Conservation (phyloP, 1,140 invertebrate species). For the Drosophila orosa region DNA sequence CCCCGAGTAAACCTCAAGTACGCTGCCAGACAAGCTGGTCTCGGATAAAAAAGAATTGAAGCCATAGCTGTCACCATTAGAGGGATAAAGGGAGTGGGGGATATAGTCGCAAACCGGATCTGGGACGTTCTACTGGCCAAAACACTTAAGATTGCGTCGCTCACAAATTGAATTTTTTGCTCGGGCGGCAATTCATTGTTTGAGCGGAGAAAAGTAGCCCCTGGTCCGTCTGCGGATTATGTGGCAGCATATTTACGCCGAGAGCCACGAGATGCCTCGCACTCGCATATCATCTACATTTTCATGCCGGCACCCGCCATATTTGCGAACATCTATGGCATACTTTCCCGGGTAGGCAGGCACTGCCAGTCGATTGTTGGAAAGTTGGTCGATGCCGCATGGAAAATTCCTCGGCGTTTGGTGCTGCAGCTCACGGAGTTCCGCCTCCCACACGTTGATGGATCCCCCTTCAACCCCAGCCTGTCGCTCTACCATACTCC, state of each 20-base stretch:
- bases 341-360: conserved; percentile 36
- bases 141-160: conserved; percentile 30
- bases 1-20: conserved; percentile 38
- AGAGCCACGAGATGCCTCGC: conserved; percentile 60
- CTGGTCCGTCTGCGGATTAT: conserved; percentile 50
- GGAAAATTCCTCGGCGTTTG: conserved; percentile 49
- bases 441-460: conserved; percentile 33
- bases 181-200: conserved; percentile 21
- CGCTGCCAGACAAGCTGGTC: conserved; percentile 19
- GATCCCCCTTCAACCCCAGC: conserved; percentile 19
- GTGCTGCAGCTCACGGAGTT: conserved; percentile 2
- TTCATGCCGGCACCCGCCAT: conserved; percentile 47
- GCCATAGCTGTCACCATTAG: conserved; percentile 30
- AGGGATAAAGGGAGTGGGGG: no score
- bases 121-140: conserved; percentile 10
- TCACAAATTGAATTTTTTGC: conserved; percentile 65
- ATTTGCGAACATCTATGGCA: conserved; percentile 58
- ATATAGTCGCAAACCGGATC: conserved; percentile 17
- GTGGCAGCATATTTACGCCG: conserved; percentile 63
- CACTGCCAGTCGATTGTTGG: conserved; percentile 21
- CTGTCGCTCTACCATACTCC: background rate
- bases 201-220: conserved; percentile 20
- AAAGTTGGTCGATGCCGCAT: conserved; percentile 51
- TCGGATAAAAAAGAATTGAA: conserved; percentile 61
- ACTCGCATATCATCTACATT: conserved; percentile 56